A percentile compares a stretch with the other conserved stretches of the same genome.
Conservation (phyloP, 2,113 vertebrate species). For the Gracilinanus agilis region DNA sequence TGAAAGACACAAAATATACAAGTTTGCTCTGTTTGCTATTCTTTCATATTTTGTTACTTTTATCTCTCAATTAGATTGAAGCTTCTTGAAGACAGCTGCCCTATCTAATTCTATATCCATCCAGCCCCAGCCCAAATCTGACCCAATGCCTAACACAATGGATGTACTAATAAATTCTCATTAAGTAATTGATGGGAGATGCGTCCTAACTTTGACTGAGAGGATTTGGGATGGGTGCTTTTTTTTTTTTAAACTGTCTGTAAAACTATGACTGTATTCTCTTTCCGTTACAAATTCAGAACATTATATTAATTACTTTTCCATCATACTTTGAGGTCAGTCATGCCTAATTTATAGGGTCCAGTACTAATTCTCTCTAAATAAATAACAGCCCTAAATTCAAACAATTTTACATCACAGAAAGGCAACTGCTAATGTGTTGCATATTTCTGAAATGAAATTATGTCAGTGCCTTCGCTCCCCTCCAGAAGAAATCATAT, state of each 20-base stretch:
- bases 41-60: background rate
- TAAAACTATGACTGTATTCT: background rate
- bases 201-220: background rate
- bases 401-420: slow-evolving; percentile 19
- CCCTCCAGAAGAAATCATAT: background rate
- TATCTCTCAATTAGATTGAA: background rate
- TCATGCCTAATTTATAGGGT: slow-evolving; percentile 27
- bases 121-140: background rate
- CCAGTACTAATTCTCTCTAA: slow-evolving; percentile 6
- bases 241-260: background rate
- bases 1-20: background rate
- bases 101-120: background rate
- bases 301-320: slow-evolving; percentile 5
- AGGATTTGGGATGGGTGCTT: background rate
- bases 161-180: background rate
- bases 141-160: background rate
- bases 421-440: background rate
- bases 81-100: background rate
- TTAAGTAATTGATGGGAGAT: background rate
- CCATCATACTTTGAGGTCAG: slow-evolving; percentile 29
- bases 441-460: slow-evolving; percentile 27
- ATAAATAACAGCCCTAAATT: slow-evolving; percentile 7
- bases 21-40: background rate
- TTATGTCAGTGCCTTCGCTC: slow-evolving; percentile 21
- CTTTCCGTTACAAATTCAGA: background rate